Evolutionary conservation across 2,888 invertebrate genomes (phyloP), one percentile per base, ranked within the genome.

Genomic region (Aporophyla lueneburgensis): DNA sequence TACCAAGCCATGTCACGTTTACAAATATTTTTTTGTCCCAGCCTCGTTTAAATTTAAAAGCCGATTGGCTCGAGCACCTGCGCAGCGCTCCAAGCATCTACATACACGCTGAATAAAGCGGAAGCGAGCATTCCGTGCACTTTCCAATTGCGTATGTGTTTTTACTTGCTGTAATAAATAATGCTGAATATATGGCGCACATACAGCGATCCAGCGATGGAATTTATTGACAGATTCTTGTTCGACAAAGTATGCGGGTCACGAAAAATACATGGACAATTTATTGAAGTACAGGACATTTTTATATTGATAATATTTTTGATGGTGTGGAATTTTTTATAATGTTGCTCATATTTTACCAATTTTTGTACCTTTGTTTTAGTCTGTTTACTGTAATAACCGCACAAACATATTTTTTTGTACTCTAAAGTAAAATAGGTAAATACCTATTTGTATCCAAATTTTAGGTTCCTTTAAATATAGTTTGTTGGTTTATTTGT

Each of bases 41-140:
- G 24, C 65, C 56, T 74, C 76, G 71, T 72, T 74, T 74, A 81
- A 73, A 82, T 81, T 84, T 84, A 66, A 79, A 84, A 79, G 70
- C 76, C 71, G 56, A 79, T 76, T 74, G 78, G 58, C 24, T 66
- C 43, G 27, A 72, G 69, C 85, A 84, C 74, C 84, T 79, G 82
- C 53, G 76, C 56, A 76, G 53, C 56, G 82, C 74, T 74, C 68
- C 74, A 68, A 73, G 74, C 71, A 63, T 70, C 58, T 70, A 67
- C 43, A 46, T 70, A 68, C 65, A 78, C 70, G 65, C 53, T 84
- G 88, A 82, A 88, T 88, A 86, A 86, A 86, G 83, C 86, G 72
- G 74, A 85, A 87, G 86, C 82, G 77, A 68, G 85, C 9, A 56
- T 43, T 69, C 56, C 61, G 61, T 81, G 66, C 66, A 74, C n/a